Conservation (phyloP, 2,888 invertebrate species). For the Acanthosoma haemorrhoidale region DNA sequence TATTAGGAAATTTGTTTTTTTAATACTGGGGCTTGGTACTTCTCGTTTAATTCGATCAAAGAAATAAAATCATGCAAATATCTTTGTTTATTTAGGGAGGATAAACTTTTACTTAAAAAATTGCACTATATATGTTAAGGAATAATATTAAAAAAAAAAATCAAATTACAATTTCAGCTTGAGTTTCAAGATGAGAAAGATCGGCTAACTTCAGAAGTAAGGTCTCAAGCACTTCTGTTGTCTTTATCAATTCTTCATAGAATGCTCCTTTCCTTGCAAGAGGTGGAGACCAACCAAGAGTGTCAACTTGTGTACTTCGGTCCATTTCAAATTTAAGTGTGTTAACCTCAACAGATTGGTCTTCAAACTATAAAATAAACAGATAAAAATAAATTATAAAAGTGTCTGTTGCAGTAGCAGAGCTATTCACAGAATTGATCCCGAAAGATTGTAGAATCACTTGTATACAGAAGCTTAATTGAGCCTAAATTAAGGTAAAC, state of each 20-base stretch:
- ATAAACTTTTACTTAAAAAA: no score
- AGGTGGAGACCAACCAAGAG: slow-evolving; percentile 45
- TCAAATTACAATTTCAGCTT: slow-evolving; percentile 35
- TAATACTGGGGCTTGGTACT: no score
- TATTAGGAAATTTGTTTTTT: no score
- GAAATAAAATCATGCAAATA: no score
- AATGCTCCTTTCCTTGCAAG: slow-evolving; percentile 64
- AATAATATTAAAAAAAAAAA: not conserved
- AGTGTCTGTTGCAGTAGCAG: no score
- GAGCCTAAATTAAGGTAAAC: no score
- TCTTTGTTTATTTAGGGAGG: no score
- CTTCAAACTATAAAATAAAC: slow-evolving; percentile 35
- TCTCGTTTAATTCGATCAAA: no score
- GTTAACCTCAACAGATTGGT: slow-evolving; percentile 62
- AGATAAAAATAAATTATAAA: not conserved
- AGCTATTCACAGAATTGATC: no score
- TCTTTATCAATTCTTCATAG: slow-evolving; percentile 65
- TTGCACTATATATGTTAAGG: no score
- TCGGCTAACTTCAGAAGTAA: slow-evolving; percentile 58
- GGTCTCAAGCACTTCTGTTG: slow-evolving; percentile 63
- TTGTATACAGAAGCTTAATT: no score
- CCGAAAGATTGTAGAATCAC: no score
- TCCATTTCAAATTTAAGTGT: slow-evolving; percentile 71
- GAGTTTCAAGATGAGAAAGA: slow-evolving; percentile 42
- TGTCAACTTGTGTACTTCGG: slow-evolving; percentile 75